Evolutionary conservation across 2,888 invertebrate genomes (phyloP).

Genomic region (Perdita meconis): DNA sequence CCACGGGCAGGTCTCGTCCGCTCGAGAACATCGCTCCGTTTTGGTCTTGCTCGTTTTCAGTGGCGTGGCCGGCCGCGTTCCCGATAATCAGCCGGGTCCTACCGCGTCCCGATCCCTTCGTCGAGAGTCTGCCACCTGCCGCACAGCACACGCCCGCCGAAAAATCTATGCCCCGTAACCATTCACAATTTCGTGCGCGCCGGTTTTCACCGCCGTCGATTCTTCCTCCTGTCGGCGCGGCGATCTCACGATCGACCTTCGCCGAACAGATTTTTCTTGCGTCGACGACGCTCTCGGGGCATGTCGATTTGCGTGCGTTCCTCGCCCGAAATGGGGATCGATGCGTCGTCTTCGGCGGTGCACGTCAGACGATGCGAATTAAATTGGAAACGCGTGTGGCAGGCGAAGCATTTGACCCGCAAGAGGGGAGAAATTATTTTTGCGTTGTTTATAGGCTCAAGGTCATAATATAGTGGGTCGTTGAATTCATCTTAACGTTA

Average conservation of each 20-base stretch:
- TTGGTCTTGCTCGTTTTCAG: conserved; percentile 68
- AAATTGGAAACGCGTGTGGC: conserved; percentile 44
- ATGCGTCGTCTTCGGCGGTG: conserved; percentile 14
- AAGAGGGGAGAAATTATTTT: too few relatives aligned
- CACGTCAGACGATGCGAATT: conserved; percentile 39
- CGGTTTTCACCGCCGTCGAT: conserved; percentile 54
- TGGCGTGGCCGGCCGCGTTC: conserved; percentile 65
- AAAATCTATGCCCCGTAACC: conserved; percentile 48
- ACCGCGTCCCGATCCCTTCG: conserved; percentile 56
- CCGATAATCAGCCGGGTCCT: conserved; percentile 68
- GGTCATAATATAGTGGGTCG: too few relatives aligned
- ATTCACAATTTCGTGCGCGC: conserved; percentile 36
- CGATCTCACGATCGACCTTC: too few relatives aligned
- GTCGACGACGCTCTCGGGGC: too few relatives aligned
- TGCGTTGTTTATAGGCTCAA: too few relatives aligned
- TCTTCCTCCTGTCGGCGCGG: too few relatives aligned
- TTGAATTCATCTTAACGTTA: too few relatives aligned
- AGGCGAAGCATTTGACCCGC: too few relatives aligned
- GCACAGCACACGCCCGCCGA: conserved; percentile 25
- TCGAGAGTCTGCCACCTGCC: conserved; percentile 64
- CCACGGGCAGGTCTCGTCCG: conserved; percentile 62
- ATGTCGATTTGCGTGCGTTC: conserved; percentile 10
- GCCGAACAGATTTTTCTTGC: too few relatives aligned
- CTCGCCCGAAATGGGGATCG: conserved; percentile 19
- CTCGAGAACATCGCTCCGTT: conserved; percentile 58